Evolutionary conservation across 1,140 invertebrate genomes (phyloP).

Genomic region (Onthophagus taurus): DNA sequence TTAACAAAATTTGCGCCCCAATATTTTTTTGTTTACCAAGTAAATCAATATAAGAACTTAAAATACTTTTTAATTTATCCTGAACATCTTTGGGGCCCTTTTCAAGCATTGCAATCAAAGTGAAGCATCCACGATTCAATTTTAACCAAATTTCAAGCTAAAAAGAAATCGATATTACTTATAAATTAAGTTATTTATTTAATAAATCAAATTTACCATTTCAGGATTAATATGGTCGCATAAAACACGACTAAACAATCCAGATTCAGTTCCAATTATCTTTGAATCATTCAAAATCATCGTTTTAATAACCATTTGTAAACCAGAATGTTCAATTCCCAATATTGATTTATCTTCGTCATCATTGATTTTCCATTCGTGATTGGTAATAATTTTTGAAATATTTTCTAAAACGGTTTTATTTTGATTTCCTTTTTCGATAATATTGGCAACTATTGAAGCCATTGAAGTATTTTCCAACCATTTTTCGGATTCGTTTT

Average conservation of each 20-base stretch:
- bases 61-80: conserved; percentile 25
- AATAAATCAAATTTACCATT: conserved; percentile 42
- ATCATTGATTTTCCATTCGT: conserved; percentile 37
- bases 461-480: conserved; percentile 57
- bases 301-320: conserved; percentile 74
- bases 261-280: conserved; percentile 30
- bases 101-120: conserved; percentile 46
- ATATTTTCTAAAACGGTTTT: conserved; percentile 37
- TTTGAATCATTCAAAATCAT: conserved; percentile 57
- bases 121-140: conserved; percentile 52
- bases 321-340: conserved; percentile 68
- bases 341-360: conserved; percentile 41
- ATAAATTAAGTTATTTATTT: conserved; percentile 8
- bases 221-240: conserved; percentile 42
- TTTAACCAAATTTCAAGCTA: conserved; percentile 44
- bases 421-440: too few species aligned
- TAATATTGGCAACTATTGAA: too few species aligned
- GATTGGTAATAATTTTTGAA: conserved; percentile 38
- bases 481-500: conserved; percentile 54
- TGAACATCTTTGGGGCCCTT: conserved; percentile 31
- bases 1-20: conserved; percentile 45
- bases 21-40: conserved; percentile 36
- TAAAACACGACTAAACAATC: conserved; percentile 42
- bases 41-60: conserved; percentile 26
- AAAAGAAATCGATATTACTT: conserved; percentile 17